Percentiles rank a stretch among this genome's conserved stretches.
Evolutionary conservation across 1,140 invertebrate genomes (phyloP).

Genomic region (Formica exsecta): DNA sequence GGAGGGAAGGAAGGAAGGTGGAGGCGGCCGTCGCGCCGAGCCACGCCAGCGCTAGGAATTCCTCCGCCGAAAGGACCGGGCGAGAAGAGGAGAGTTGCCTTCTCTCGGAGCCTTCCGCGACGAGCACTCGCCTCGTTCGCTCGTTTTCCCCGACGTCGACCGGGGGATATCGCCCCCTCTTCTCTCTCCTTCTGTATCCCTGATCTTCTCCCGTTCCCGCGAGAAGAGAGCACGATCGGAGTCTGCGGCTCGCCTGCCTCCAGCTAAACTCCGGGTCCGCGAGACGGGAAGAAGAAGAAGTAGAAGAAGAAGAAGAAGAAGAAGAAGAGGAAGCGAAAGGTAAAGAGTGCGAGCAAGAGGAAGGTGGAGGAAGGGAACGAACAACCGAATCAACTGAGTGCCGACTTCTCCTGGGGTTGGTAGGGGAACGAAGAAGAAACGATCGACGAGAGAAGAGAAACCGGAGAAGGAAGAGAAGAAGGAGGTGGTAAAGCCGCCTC

Average conservation of each 20-base stretch:
- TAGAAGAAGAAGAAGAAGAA: slow-evolving; percentile 45
- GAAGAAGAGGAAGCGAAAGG: slow-evolving; percentile 17
- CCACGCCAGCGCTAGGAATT: slow-evolving; percentile 83
- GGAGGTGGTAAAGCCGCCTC: slow-evolving; percentile 59
- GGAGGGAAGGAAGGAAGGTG: slow-evolving; percentile 82
- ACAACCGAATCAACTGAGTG: neutral
- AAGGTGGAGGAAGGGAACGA: slow-evolving; percentile 52
- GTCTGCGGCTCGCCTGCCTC: slow-evolving; percentile 66
- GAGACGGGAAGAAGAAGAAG: slow-evolving; percentile 62
- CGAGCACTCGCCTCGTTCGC: slow-evolving; percentile 46
- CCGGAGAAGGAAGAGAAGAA: slow-evolving; percentile 22
- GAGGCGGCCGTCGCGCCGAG: slow-evolving; percentile 72
- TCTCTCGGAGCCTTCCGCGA: slow-evolving; percentile 66
- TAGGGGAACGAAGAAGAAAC: slow-evolving; percentile 62
- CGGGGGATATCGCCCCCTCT: slow-evolving; percentile 20
- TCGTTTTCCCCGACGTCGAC: slow-evolving; percentile 67
- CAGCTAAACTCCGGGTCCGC: slow-evolving; percentile 67
- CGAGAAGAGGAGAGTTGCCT: slow-evolving; percentile 66
- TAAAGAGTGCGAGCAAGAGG: slow-evolving; percentile 40
- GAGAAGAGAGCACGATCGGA: slow-evolving; percentile 53
- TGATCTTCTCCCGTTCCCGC: slow-evolving; percentile 37
- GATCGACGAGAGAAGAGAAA: slow-evolving; percentile 35
- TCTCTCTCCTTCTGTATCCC: slow-evolving; percentile 42
- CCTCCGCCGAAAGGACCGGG: slow-evolving; percentile 82
- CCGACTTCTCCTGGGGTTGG: slow-evolving; percentile 29